phyloP scores from a whole-genome alignment of 2,113 vertebrate species.

The Nyctibius bracteatus region DNA sequence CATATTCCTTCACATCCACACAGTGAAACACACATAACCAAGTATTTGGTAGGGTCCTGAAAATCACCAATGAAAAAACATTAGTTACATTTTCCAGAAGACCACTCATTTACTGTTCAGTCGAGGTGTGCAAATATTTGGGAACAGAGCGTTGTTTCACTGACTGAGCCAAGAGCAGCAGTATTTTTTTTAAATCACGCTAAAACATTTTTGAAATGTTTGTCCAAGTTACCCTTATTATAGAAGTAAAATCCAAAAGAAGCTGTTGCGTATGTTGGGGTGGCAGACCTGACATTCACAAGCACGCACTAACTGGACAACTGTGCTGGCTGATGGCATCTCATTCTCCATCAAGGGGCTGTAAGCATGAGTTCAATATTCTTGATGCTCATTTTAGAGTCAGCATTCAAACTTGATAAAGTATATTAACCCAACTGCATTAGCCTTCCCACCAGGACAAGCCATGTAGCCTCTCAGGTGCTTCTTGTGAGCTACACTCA shows the following conservation, averaged over 20 bases:
- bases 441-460: background rate
- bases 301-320: background rate
- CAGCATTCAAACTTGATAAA: background rate
- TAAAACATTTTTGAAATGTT: accelerated
- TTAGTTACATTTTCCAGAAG: background rate
- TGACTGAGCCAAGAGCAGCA: background rate
- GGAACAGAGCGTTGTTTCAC: background rate
- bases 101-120: background rate
- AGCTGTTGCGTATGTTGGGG: accelerated
- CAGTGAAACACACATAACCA: background rate
- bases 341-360: background rate
- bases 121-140: background rate
- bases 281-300: background rate
- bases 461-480: background rate
- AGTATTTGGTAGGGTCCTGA: background rate
- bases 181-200: background rate
- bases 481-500: background rate
- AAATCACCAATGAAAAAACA: background rate
- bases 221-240: background rate
- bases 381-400: background rate
- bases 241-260: background rate
- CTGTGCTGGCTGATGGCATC: background rate
- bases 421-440: background rate
- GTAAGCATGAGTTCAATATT: background rate
- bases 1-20: background rate